phyloP scores from a whole-genome alignment of 1,140 invertebrate species.

The Chymomyza costata region DNA sequence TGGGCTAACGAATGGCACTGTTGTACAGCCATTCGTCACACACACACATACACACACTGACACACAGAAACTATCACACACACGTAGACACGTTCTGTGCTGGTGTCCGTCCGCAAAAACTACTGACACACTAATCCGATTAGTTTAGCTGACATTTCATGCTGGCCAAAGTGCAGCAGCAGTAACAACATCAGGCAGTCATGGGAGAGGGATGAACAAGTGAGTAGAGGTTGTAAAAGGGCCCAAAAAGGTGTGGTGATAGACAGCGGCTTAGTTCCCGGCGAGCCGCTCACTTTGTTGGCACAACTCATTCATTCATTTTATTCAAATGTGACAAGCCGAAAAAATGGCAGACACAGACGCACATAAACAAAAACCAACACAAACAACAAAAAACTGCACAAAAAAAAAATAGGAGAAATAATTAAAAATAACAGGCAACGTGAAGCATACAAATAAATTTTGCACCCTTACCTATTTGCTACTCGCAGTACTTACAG shows the following conservation, averaged over 20 bases:
- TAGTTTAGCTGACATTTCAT: slow-evolving; percentile 65
- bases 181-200: neutral
- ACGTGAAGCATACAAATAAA: neutral
- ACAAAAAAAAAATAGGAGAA: no score
- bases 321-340: slow-evolving; percentile 67
- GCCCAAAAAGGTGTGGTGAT: no score
- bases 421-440: no score
- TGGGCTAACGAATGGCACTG: slow-evolving; percentile 56
- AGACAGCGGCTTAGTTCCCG: slow-evolving; percentile 9
- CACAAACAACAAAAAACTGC: slow-evolving; percentile 4
- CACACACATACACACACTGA: slow-evolving; percentile 24
- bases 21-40: slow-evolving; percentile 50
- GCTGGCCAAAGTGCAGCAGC: slow-evolving; percentile 44
- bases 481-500: no score
- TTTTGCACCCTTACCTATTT: no score
- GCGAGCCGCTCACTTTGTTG: neutral
- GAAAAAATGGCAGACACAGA: slow-evolving; percentile 38
- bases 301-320: slow-evolving; percentile 53
- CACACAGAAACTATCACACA: slow-evolving; percentile 1
- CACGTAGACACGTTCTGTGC: neutral
- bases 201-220: slow-evolving; percentile 11
- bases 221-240: no score
- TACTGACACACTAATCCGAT: slow-evolving; percentile 70
- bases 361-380: no score
- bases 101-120: slow-evolving; percentile 31